Conservation (phyloP, 2,113 vertebrate species). For the Myanophis thanlyinensis region DNA sequence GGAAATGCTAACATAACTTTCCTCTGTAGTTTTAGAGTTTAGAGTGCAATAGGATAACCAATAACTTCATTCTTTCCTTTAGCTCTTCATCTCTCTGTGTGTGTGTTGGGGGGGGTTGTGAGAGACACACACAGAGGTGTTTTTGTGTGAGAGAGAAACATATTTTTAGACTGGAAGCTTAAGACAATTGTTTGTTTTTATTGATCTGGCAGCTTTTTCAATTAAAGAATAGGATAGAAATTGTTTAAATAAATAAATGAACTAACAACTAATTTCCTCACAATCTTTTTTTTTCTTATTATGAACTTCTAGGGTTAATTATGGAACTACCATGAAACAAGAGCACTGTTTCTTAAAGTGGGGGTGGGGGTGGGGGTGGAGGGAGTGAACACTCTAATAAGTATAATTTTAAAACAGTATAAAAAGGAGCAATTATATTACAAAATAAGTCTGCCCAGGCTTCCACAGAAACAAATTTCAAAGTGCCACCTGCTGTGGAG, state of each 20-base stretch:
- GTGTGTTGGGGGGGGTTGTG: neutral
- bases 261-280: neutral
- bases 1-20: neutral
- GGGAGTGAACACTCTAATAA: conserved; percentile 64
- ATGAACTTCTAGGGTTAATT: conserved; percentile 39
- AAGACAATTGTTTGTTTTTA: neutral
- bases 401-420: conserved; percentile 44
- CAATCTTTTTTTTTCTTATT: conserved; percentile 16
- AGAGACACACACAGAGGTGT: neutral
- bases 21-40: neutral
- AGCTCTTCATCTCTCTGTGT: neutral
- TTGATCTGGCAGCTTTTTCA: neutral
- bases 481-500: conserved; percentile 76
- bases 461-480: conserved; percentile 76
- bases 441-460: conserved; percentile 73
- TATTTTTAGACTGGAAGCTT: neutral
- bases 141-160: neutral
- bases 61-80: neutral
- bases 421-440: conserved; percentile 72
- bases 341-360: conserved; percentile 53
- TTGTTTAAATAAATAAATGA: neutral
- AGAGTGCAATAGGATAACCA: neutral
- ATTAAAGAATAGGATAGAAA: neutral
- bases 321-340: conserved; percentile 51
- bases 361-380: neutral